Evolutionary conservation across 2,113 vertebrate genomes (phyloP), one percentile per base, ranked within the genome.

Genomic region (Carassius auratus): DNA sequence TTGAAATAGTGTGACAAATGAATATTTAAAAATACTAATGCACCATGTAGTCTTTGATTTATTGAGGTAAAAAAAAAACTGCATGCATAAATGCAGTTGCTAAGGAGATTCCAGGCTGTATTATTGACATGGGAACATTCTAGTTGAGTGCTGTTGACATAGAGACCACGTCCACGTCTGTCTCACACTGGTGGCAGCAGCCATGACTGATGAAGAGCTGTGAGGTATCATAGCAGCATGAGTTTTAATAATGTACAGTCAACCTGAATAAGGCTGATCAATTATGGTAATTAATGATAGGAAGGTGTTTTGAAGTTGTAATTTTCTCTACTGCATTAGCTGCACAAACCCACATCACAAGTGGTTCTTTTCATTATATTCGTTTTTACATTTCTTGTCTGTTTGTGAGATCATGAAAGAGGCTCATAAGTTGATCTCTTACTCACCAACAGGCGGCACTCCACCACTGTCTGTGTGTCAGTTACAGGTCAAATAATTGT

Each of bases 381-480:
- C 8, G 45, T 15, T 26, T 30, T 4, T 12, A 48, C 26, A 4
- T 30, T 6, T 45, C 12, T 38, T 42, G 8, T 42, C 2, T 61
- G 55, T 78, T 78, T 79, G 8, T 13, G 36, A 79, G 5, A 38
- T 42, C 19, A 61, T 42, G 76, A 79, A 23, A 12, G 4, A 36
- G 36, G 9, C 30, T 45, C 21, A 13, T 30, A n/a, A 30, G 55
- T 59, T 8, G 8, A 52, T 59, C 26, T 84, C 50, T 17, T 76
- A 30, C 3, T 75, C 9, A 74, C 83, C 88, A 88, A 78, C 55
- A 84, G 86, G 81, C 8, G 82, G 86, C 84, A 68, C 76, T 68
- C 82, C 86, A 84, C 61, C 78, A 42, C 71, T 84, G 23, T 81
- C 36, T 80, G 30, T 38, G 21, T 13, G 10, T n/a, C 52, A 79